These are phyloP conservation scores for Ataeniobius toweri DNA, from an alignment of 2,797 vertebrate species.

Conservation along the genomic window DNA sequence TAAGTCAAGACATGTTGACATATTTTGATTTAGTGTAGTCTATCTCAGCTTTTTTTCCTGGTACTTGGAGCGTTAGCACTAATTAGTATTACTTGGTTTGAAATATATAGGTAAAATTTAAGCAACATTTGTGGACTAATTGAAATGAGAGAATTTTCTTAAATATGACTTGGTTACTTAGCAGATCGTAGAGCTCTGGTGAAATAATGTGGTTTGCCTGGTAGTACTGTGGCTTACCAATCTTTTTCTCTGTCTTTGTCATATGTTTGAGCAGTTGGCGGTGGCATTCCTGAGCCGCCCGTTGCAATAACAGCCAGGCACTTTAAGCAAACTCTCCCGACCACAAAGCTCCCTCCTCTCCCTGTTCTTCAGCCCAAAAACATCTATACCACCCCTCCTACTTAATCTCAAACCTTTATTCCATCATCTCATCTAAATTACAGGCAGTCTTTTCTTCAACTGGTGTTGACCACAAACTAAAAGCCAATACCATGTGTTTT, in stretches of 20 bases:
- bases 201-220: slow-evolving; percentile 78
- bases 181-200: slow-evolving; percentile 73
- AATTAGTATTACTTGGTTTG: slow-evolving; percentile 36
- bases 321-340: slow-evolving; percentile 78
- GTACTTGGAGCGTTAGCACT: slow-evolving; percentile 19
- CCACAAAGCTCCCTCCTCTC: slow-evolving; percentile 61
- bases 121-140: slow-evolving; percentile 52
- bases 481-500: slow-evolving; percentile 63
- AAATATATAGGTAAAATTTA: slow-evolving; percentile 51
- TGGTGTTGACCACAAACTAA: slow-evolving; percentile 54
- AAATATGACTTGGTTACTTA: slow-evolving; percentile 73
- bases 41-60: background rate
- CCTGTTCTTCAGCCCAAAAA: slow-evolving; percentile 31
- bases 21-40: slow-evolving; percentile 4
- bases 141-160: slow-evolving; percentile 72
- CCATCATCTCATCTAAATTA: slow-evolving; percentile 66
- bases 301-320: slow-evolving; percentile 79
- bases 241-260: slow-evolving; percentile 46
- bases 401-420: slow-evolving; percentile 48
- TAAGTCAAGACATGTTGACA: slow-evolving; percentile 5
- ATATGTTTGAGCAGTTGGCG: slow-evolving; percentile 57
- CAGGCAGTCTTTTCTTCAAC: slow-evolving; percentile 59
- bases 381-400: slow-evolving; percentile 29
- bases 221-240: slow-evolving; percentile 70
- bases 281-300: slow-evolving; percentile 73